A percentile compares a stretch with the other conserved stretches of the same genome.
phyloP scores from a whole-genome alignment of 2,113 vertebrate genomes.

The Peromyscus maniculatus region DNA sequence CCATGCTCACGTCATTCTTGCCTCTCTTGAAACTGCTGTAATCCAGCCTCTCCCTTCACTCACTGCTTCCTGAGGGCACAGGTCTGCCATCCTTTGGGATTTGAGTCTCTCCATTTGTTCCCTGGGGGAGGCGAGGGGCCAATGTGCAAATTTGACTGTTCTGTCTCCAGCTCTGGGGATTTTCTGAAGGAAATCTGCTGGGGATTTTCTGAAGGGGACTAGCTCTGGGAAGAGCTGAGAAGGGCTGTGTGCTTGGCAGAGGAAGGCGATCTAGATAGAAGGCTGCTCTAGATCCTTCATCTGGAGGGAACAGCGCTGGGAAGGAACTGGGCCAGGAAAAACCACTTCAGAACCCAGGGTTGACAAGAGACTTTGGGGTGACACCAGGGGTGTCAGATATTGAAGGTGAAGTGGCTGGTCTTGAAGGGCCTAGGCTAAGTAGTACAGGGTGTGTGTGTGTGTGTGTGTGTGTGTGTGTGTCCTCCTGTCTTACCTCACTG shows the following conservation, averaged over 20 bases:
- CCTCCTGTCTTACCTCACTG: not conserved
- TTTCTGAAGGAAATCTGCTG: not conserved
- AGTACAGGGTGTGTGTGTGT: not conserved
- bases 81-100: not conserved
- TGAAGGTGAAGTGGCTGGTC: not conserved
- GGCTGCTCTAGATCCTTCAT: not conserved
- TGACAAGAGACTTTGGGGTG: not conserved
- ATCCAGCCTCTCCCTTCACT: not conserved
- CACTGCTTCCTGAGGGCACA: not conserved
- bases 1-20: too few species aligned
- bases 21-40: not conserved
- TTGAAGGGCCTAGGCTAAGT: not conserved
- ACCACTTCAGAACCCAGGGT: not conserved
- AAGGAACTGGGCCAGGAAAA: constrained; percentile 28
- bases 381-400: not conserved
- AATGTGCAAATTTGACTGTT: not conserved
- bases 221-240: not conserved
- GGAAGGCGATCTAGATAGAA: not conserved
- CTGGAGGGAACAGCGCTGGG: constrained; percentile 15
- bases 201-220: not conserved
- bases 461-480: too few species aligned
- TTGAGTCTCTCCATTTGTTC: constrained; percentile 29
- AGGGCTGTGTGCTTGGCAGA: not conserved
- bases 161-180: not conserved
- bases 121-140: accelerated